Base-by-base conservation (phyloP, 2,797 vertebrate species). In the Xiphorhynchus erythropygius region DNA sequence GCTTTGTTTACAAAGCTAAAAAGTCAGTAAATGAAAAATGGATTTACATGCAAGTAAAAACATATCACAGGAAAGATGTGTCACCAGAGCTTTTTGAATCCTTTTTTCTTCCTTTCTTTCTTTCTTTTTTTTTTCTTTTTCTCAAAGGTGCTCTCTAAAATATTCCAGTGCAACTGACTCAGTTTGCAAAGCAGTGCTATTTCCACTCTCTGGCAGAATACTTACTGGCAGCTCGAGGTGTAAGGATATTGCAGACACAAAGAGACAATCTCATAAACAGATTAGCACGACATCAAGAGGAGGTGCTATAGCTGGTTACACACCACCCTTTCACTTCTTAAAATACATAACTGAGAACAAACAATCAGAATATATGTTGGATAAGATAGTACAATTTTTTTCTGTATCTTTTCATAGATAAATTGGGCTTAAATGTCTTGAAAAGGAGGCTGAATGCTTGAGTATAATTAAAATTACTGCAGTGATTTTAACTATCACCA, bases 191-290 rank as follows among this genome's bases (percentile, higher is more conserved):
- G 44, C 52, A 68, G 73, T 32, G 37, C 32, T 87, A 41, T 85
- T 93, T 89, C 52, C 11, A 2, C 35, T 27, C 52, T 35, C 56
- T 1, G 0, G 24, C 35, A 85, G 44, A 91, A 82, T 80, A 62
- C 35, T 60, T 70, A 62, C 25, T 0, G 0, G 46, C 67, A 91
- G 65, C 60, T 67, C 70, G 60, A 77, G 14, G 42, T 5, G 1
- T 71, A 81, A 89, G 50, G 56, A 44, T 82, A 42, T 18, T 74
- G 82, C 49, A 70, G 64, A 86, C 60, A 90, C 30, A 67, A 87
- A 80, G 49, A 78, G 52, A 41, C 65, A 86, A 84, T 84, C 93
- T 90, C 67, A 37, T 71, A 70, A 95, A 84, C 56, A 80, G 82
- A 89, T 87, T 85, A 83, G 42, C 1, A 6, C 22, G 78, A 81